Percentiles rank a stretch among this genome's conserved stretches.
phyloP scores from a whole-genome alignment of 2,113 vertebrate genomes.

The Micronycteris hirsuta region DNA sequence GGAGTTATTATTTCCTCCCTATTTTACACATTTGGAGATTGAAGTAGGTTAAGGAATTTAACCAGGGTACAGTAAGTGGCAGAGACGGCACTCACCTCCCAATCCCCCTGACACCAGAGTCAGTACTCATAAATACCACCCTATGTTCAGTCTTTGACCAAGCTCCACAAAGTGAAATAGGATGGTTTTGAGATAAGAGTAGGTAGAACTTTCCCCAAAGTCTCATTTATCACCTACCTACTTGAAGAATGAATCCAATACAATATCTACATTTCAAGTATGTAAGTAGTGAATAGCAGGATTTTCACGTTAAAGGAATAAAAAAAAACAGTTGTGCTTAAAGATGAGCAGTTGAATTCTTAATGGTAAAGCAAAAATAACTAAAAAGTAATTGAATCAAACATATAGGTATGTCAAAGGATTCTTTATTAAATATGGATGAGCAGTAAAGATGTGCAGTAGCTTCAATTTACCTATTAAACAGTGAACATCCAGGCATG shows the following conservation, averaged over 20 bases:
- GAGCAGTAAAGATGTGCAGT: neutral
- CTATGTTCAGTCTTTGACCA: neutral
- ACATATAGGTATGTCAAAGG: neutral
- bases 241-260: neutral
- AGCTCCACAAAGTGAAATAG: neutral
- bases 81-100: neutral
- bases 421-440: neutral
- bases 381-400: neutral
- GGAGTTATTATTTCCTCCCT: neutral
- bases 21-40: neutral
- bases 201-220: neutral
- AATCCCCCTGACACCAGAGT: neutral
- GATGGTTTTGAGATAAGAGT: neutral
- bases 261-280: neutral
- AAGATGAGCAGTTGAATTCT: neutral
- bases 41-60: neutral
- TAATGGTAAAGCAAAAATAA: conserved; percentile 9
- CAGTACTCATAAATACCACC: neutral
- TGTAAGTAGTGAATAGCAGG: neutral
- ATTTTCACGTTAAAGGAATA: neutral
- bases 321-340: neutral
- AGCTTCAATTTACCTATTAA: neutral
- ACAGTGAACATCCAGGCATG: neutral
- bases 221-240: neutral
- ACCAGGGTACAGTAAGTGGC: neutral